Percentiles rank a stretch among this genome's conserved stretches.
These are phyloP conservation scores for Eristalis tenax DNA, from an alignment of 2,888 invertebrate species.

Conservation along the genomic window DNA sequence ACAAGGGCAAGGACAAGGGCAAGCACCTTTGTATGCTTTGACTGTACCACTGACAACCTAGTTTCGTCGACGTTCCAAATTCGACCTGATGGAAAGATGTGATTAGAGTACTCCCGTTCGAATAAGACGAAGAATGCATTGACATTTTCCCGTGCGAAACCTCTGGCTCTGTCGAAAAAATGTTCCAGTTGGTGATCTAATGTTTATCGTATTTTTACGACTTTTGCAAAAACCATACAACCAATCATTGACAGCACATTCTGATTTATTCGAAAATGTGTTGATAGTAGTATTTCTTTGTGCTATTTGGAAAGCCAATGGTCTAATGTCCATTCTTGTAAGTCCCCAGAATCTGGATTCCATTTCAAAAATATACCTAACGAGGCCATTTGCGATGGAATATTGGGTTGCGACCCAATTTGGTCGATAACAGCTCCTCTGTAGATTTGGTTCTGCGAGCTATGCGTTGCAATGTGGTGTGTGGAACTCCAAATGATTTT, in stretches of 20 bases:
- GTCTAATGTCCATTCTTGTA: constrained; percentile 31
- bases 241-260: constrained; percentile 30
- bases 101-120: constrained; percentile 3
- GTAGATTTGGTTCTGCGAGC: constrained; percentile 5
- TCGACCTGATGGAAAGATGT: constrained; percentile 33
- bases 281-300: constrained; percentile 22
- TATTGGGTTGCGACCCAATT: constrained; percentile 19
- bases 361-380: constrained; percentile 13
- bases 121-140: constrained; percentile 27
- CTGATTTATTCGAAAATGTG: constrained; percentile 16
- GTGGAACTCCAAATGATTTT: constrained; percentile 16
- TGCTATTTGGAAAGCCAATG: constrained; percentile 21
- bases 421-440: constrained; percentile 1
- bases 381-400: constrained; percentile 32
- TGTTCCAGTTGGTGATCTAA: constrained; percentile 25
- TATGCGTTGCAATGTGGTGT: constrained; percentile 18
- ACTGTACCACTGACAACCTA: constrained; percentile 40
- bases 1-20: too few relatives aligned
- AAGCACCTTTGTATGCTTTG: constrained; percentile 46
- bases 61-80: constrained; percentile 59
- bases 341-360: constrained; percentile 29
- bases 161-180: constrained; percentile 7
- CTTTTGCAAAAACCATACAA: constrained; percentile 10
- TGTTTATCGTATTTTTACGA: neutral
- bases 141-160: constrained; percentile 38